A percentile compares a stretch with the other conserved stretches of the same genome.
Conservation (phyloP, 2,797 vertebrate genomes). For the Melanotaenia parkinsoni region DNA sequence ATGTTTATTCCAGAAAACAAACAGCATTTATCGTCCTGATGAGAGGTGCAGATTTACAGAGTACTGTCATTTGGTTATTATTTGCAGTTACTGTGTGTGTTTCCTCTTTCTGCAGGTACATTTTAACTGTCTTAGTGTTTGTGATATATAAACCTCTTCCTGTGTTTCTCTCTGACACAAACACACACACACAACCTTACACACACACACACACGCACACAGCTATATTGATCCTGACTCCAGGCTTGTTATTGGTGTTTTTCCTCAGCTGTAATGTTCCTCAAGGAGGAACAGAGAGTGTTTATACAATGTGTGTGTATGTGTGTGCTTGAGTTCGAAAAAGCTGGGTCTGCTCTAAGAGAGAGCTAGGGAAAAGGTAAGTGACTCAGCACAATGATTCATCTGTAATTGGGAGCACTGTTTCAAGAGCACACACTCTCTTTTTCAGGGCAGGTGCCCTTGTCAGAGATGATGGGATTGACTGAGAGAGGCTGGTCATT, state of each 20-base stretch:
- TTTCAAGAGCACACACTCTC: slow-evolving; percentile 45
- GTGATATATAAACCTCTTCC: slow-evolving; percentile 30
- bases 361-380: slow-evolving; percentile 38
- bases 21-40: slow-evolving; percentile 60
- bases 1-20: slow-evolving; percentile 62
- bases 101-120: slow-evolving; percentile 17
- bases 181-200: slow-evolving; percentile 15
- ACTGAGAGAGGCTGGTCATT: slow-evolving; percentile 60
- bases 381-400: slow-evolving; percentile 75
- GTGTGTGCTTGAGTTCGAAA: slow-evolving; percentile 28
- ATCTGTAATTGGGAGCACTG: slow-evolving; percentile 69
- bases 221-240: slow-evolving; percentile 47
- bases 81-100: slow-evolving; percentile 30
- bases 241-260: slow-evolving; percentile 51
- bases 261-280: slow-evolving; percentile 37
- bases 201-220: slow-evolving; percentile 12
- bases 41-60: slow-evolving; percentile 22
- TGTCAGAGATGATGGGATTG: slow-evolving; percentile 59
- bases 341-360: slow-evolving; percentile 35
- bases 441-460: slow-evolving; percentile 49
- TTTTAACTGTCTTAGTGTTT: slow-evolving; percentile 22
- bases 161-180: neutral
- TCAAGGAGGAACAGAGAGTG: slow-evolving; percentile 49
- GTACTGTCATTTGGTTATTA: slow-evolving; percentile 14
- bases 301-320: slow-evolving; percentile 21